Percentiles rank a stretch among this genome's conserved stretches.
These are phyloP conservation scores for Catocala sponsa DNA, from an alignment of 2,888 invertebrate genomes.

Conservation along the genomic window DNA sequence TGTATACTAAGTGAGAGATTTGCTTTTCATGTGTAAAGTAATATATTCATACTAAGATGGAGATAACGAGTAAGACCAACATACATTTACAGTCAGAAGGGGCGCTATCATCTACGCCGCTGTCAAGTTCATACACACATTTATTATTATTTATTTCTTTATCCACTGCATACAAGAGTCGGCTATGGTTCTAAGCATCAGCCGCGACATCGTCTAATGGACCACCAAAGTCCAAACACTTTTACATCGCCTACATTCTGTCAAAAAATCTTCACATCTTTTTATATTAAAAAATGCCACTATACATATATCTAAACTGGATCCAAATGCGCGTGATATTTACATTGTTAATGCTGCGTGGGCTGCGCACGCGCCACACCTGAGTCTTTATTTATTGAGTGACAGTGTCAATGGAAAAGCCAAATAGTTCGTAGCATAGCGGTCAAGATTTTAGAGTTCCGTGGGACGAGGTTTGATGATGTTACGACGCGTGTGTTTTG, in stretches of 20 bases:
- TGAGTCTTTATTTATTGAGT: slow-evolving; percentile 63
- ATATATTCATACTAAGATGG: too few relatives aligned
- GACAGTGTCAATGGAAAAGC: slow-evolving; percentile 63
- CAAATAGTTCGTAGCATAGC: slow-evolving; percentile 51
- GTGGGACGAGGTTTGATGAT: not conserved
- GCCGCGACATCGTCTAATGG: not conserved
- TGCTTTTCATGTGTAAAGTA: too few relatives aligned
- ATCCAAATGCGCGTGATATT: slow-evolving; percentile 58
- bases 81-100: too few relatives aligned
- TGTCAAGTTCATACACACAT: not conserved
- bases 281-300: slow-evolving; percentile 15
- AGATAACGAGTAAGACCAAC: too few relatives aligned
- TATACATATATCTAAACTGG: slow-evolving; percentile 16
- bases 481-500: not conserved
- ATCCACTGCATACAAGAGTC: not conserved
- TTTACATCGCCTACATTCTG: slow-evolving; percentile 9
- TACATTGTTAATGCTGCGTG: slow-evolving; percentile 70
- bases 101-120: not conserved
- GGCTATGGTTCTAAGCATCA: too few relatives aligned
- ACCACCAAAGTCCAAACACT: slow-evolving; percentile 4
- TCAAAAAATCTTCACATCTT: slow-evolving; percentile 8
- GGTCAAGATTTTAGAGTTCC: slow-evolving; percentile 44
- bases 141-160: not conserved
- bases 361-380: slow-evolving; percentile 75
- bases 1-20: too few relatives aligned